Conservation (phyloP, 2,888 invertebrate genomes). For the Iselma pallidipennis region DNA sequence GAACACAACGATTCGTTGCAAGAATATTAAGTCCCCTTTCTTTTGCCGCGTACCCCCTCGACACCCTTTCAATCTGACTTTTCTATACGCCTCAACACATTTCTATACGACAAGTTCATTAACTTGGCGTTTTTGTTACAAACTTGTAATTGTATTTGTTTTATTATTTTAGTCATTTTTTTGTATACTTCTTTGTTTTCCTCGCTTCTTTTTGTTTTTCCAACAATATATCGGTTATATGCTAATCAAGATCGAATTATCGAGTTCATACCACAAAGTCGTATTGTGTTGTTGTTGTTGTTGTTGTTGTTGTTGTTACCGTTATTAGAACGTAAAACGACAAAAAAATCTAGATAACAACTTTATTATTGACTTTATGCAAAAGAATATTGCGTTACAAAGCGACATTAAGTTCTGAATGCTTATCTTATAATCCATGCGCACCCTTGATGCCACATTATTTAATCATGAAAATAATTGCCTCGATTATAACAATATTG, state of each 20-base stretch:
- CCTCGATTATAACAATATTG: neutral
- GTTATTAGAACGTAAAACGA: neutral
- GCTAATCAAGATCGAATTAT: constrained; percentile 15
- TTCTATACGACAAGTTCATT: constrained; percentile 17
- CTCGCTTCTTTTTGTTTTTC: neutral
- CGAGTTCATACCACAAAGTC: too few relatives aligned
- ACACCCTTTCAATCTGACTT: neutral
- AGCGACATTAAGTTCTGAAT: constrained; percentile 12
- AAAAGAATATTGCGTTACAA: constrained; percentile 22
- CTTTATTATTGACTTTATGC: constrained; percentile 23
- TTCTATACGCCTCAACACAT: neutral
- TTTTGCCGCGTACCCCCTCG: neutral
- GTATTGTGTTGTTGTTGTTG: constrained; percentile 10
- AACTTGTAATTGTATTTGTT: constrained; percentile 1
- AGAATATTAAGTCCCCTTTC: constrained; percentile 15
- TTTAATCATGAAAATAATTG: constrained; percentile 1
- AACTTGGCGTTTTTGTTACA: constrained; percentile 17
- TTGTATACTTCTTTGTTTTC: neutral
- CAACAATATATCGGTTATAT: constrained; percentile 5
- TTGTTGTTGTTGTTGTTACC: neutral
- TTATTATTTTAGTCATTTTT: neutral
- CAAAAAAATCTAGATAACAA: constrained; percentile 6
- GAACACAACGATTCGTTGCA: constrained; percentile 13
- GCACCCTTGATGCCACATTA: neutral
- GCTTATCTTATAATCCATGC: constrained; percentile 10